Base-by-base conservation (phyloP, 2,797 vertebrate species). In the Manis javanica region DNA sequence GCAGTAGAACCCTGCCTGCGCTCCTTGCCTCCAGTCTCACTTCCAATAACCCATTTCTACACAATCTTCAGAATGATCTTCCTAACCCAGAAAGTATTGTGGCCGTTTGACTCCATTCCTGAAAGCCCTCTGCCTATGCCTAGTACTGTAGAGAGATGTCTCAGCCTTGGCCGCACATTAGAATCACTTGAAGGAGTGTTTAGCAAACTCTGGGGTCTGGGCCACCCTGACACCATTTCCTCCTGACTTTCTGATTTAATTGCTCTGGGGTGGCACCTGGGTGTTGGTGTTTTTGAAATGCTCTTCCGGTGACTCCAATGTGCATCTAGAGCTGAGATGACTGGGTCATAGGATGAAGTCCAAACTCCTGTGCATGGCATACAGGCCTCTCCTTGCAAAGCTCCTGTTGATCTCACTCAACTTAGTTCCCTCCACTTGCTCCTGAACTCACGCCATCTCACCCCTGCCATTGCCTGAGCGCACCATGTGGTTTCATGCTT, bases 281-380 rank as follows among this genome's bases (percentile, higher is more conserved):
- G 3, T 11, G 12, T n/a, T 29, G 10, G 11, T 57, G 57, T 82
- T 81, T 92, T 63, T 23, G 21, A 51, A 74, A 61, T 46, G 10
- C 31, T 75, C 64, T 88, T 82, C 49, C 4, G 7, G 15, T 23
- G 57, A 39, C 34, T 18, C 34, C 72, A 55, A 4, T 39, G n/a
- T 63, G 12, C 0, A 16, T 39, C 11, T 51, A 34, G 74, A 37
- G 26, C 55, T 69, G 68, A 87, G 51, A 53, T 68, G 78, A 16
- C 34, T 21, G 61, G 34, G 79, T 10, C 4, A 51, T 49, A 61
- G 61, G 34, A 10, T 64, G 42, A 87, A 84, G 55, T 37, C 51
- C 75, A 59, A 63, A 64, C 16, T n/a, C 1, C 10, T 7, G 51
- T 19, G 59, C 1, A 0, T 24, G 15, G 5, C 0, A 0, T 39